Evolutionary conservation across 2,113 vertebrate species (phyloP), one percentile per base, ranked within the genome.

Genomic region (Meriones unguiculatus): DNA sequence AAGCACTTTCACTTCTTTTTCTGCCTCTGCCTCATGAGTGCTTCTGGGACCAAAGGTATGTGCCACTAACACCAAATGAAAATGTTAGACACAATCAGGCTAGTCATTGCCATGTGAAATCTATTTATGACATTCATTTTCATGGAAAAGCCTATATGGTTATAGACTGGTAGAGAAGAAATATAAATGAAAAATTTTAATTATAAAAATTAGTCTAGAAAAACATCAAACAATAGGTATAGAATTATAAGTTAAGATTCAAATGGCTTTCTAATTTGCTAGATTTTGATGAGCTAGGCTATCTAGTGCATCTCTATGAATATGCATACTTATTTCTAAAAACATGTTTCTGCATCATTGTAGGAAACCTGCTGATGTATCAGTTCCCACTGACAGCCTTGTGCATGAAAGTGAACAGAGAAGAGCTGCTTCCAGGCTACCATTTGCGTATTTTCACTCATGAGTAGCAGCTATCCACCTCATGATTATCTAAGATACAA

Each of bases 401-500:
- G 13, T 32, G n/a, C 25, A 9, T 9, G 35, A 59, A 88, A 28
- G 2, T 24, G 28, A 10, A 14, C 18, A 41, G 65, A 84, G 62
- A 82, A 3, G 9, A 11, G 6, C 2, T 86, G 73, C 57, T 17
- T 87, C 73, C 28, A 8, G 41, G 38, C 5, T 85, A 32, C 13
- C 46, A 13, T 93, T 87, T 76, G 59, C 59, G 84, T 90, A 35
- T 80, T 84, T 95, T 80, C 35, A 92, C 3, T 30, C 32, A 1
- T 46, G 90, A 57, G 13, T 28, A 75, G 78, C 46, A 75, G n/a
- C 14, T 78, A 28, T 22, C n/a, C 1, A 81, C 5, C 7, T 78
- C 22, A 62, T 46, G 57, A 64, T 87, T 76, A 87, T n/a, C n/a
- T 96, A 52, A 80, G 14, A 90, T 12, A 92, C 25, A 96, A 88